Conservation (phyloP, 1,140 invertebrate species). For the Drosophila nebulosa region DNA sequence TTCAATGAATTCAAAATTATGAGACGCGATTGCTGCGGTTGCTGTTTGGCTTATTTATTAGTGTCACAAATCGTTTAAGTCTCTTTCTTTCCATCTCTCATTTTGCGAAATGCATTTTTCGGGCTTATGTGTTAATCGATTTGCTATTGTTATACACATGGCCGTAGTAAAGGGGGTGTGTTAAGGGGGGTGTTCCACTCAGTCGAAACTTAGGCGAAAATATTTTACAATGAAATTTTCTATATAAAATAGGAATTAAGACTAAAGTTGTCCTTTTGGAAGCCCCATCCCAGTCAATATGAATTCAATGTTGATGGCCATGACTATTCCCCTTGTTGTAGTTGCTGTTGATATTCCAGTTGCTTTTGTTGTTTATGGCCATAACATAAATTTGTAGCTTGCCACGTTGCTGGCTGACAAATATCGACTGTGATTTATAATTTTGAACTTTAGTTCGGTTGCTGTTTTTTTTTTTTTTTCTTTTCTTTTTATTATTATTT, state of each 20-base stretch:
- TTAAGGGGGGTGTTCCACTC: too few relatives aligned
- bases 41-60: constrained; percentile 63
- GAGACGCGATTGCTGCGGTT: constrained; percentile 25
- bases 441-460: constrained; percentile 41
- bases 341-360: constrained; percentile 29
- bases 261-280: too few relatives aligned
- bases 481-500: background rate
- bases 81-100: constrained; percentile 18
- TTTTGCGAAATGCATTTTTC: constrained; percentile 10
- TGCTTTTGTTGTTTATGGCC: constrained; percentile 37
- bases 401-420: constrained; percentile 13
- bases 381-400: constrained; percentile 50
- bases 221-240: too few relatives aligned
- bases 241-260: too few relatives aligned
- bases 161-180: background rate
- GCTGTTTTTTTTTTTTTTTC: constrained; percentile 6
- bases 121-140: constrained; percentile 66
- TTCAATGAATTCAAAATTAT: constrained; percentile 34
- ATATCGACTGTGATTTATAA: constrained; percentile 69
- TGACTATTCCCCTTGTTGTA: background rate
- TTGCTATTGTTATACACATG: background rate
- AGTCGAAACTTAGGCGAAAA: too few relatives aligned
- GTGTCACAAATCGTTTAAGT: constrained; percentile 73
- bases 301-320: background rate
- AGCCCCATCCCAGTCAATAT: background rate